Percentiles rank a stretch among this genome's conserved stretches.
Conservation (phyloP, 92 coral and sea anemone genomes). For the Porites cylindrica region DNA sequence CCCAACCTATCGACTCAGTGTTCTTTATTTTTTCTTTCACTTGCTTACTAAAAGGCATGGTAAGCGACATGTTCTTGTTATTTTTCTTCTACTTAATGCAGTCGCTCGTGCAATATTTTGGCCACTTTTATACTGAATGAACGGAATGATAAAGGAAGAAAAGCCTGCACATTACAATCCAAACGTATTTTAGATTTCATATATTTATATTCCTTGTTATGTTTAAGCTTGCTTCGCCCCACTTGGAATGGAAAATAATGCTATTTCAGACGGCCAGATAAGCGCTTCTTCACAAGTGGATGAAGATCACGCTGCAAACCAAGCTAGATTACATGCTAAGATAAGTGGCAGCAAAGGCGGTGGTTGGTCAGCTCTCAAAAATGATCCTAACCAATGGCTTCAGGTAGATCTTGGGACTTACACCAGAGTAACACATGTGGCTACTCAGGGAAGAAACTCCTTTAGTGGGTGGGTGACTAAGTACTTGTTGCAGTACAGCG, state of each 20-base stretch:
- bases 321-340: neutral
- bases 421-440: constrained; percentile 4
- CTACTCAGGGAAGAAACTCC: constrained; percentile 8
- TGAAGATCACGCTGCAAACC: constrained; percentile 5
- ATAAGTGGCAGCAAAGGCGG: neutral
- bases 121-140: too few species aligned
- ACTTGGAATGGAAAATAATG: constrained; percentile 30
- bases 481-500: constrained; percentile 4
- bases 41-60: too few species aligned
- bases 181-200: too few species aligned
- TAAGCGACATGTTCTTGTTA: too few species aligned
- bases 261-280: constrained; percentile 7
- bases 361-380: constrained; percentile 14
- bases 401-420: constrained; percentile 18
- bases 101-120: too few species aligned
- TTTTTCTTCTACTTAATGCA: too few species aligned
- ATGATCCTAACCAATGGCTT: constrained; percentile 24
- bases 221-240: neutral
- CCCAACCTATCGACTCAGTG: neutral
- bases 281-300: constrained; percentile 27
- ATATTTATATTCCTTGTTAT: too few species aligned
- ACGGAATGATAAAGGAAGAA: too few species aligned
- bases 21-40: too few species aligned
- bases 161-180: too few species aligned
- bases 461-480: constrained; percentile 8